Base-by-base conservation (phyloP, 1,140 invertebrate species). In the Drosophila ambigua region DNA sequence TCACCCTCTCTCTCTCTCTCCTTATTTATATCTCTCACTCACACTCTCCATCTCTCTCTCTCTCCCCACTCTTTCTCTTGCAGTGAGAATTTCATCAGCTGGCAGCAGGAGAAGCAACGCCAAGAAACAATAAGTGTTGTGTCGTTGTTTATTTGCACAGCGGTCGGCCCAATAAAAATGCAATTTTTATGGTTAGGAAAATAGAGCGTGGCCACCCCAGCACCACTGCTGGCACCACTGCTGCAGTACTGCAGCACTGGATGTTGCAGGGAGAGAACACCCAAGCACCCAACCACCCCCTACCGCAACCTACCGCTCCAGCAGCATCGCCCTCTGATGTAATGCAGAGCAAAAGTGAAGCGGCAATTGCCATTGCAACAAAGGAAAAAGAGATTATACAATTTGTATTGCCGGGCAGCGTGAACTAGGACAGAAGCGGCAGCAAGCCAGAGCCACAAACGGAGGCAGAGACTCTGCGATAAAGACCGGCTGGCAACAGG, bases 291-390 rank as follows among this genome's bases (percentile, higher is more conserved):
- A 24, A 24, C 23, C 23, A 24, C 23, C 23, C 23, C 2, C 23
- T 20, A 20, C 20, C 20, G 20, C 20, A 20, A 20, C 20, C 53
- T 51, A 41, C 49, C 55, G 48, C 73, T 65, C 15, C 45, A 58
- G 53, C 20, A 39, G 35, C 60, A 63, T 43, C 49, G 54, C 45
- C 74, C 68, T 57, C 62, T 88, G 83, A 88, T 87, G 82, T 76
- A 87, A 87, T 72, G 50, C 83, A 64, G 64, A 87, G 66, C 78
- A 79, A 88, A 72, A 87, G 78, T 88, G 78, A 87, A 82, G 67
- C 58, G 49, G 64, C 69, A 64, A 54, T 63, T 72, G 81, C 59
- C 59, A 65, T 64, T 75, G 60, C 48, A 67, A 53, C 11, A 57
- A 60, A 41, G 50, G 26, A 53, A 75, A 66, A 75, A 74, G 48